Base-by-base conservation (phyloP, 2,888 invertebrate genomes). In the Scaptomyza polygonia region DNA sequence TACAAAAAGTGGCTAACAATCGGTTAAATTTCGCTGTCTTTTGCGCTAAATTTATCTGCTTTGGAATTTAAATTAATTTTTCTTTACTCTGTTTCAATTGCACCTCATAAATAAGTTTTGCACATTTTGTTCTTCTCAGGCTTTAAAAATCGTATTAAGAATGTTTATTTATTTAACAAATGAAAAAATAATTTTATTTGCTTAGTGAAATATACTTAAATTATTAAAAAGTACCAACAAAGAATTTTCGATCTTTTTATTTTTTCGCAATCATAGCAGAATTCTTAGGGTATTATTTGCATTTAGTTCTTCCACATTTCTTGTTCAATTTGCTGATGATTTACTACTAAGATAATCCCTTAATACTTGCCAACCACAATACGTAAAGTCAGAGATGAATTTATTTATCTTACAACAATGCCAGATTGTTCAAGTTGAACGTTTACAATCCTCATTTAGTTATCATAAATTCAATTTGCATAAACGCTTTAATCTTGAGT, bases 1-100 rank as follows among this genome's bases (percentile, higher is more conserved):
- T 43, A 42, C 76, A 64, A 43, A 61, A 45, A 77, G 47, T 62
- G 67, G 61, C 36, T 30, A 55, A 61, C 65, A 83, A 79, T 67
- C 58, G 64, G 51, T 63, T 44, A 66, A 14, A 18, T 18, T 52
- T 29, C 16, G 11, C 12, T 27, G 21, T 18, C 16, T 42, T 54
- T 34, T n/a, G 12, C 12, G 12, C 32, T 25, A 43, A 12, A 16
- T 47, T n/a, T 36, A 66, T 77, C 77, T 62, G 77, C 30, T 48
- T 44, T 21, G 44, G 40, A 67, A 61, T 42, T 47, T 47, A 51
- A 59, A 59, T 64, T 49, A 61, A 61, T 27, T 43, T 25, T 39
- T 40, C 21, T 29, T 12, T 2, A 0, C 21, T 6, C 12, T 36
- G 16, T 2, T 2, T 9, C 3, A n/a, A 12, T 43, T 34, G 4